Base-by-base conservation (phyloP, 2,888 invertebrate species). In the Exephanes ischioxanthus region DNA sequence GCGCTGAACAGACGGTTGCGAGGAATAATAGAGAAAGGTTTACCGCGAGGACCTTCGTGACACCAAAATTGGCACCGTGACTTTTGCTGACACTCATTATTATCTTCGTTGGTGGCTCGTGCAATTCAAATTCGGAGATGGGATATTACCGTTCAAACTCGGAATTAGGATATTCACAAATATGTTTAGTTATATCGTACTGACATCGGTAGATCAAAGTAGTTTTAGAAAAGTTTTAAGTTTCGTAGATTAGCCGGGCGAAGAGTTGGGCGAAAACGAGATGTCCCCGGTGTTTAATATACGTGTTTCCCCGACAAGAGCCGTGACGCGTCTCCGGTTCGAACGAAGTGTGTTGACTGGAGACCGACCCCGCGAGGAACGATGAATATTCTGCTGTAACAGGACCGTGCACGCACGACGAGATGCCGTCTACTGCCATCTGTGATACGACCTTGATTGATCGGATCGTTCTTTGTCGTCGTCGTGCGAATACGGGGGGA, bases 341-440 rank as follows among this genome's bases (percentile, higher is more conserved):
- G 58, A 14, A 26, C 22, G 14, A 58, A 26, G 26, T 58, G 58
- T 26, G 22, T 14, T 58, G 58, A 4, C 58, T 14, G 11, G 58
- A 58, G 26, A 58, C 58, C 58, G 58, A 26, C 26, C 11, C 3
- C 9, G 14, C 26, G 58, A 48, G 45, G 11, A 14, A 58, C 26
- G 58, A 58, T 26, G 26, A 26, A 26, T 22, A 58, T 58, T 26
- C 58, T 26, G 14, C 26, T 51, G 14, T 45, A 71, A 79, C 6
- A n/a, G 48, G 45, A 19, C 58, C 7, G 55, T 0, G 55, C 19
- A 55, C 55, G 55, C 55, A 22, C 55, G 55, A 71, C 63, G 37
- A 33, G 48, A 55, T n/a, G 53, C 55, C 30, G 66, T 84, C 61
- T 80, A 71, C 86, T 80, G 83, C 78, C 87, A 84, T 84, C 84